Conservation (phyloP, 2,888 invertebrate genomes). For the Leptinotarsa tumamoca region DNA sequence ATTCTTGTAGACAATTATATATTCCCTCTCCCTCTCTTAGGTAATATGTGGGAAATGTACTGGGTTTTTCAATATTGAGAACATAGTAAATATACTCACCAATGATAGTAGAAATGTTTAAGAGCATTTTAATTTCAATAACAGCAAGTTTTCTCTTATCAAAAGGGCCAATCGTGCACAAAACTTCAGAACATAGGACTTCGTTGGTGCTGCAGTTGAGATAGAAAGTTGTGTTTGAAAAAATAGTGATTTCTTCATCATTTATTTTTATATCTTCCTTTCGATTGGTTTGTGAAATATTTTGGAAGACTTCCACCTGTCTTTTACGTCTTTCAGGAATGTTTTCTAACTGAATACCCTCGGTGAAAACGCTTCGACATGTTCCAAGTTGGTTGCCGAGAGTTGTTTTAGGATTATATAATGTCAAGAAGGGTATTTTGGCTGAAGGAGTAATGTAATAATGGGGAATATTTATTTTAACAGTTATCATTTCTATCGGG, state of each 20-base stretch:
- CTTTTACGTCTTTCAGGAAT: slow-evolving; percentile 17
- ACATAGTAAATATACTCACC: slow-evolving; percentile 52
- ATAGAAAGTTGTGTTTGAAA: slow-evolving; percentile 54
- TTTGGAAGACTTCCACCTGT: slow-evolving; percentile 40
- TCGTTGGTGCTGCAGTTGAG: slow-evolving; percentile 61
- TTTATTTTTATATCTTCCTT: slow-evolving; percentile 35
- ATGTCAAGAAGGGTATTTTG: slow-evolving; percentile 45
- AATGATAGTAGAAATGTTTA: slow-evolving; percentile 58
- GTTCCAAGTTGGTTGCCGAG: slow-evolving; percentile 54
- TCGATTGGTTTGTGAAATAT: slow-evolving; percentile 29
- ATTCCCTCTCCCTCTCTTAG: no score
- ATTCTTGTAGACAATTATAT: no score
- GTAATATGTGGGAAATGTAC: no score
- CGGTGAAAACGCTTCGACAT: slow-evolving; percentile 50
- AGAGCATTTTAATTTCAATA: slow-evolving; percentile 60
- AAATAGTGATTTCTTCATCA: slow-evolving; percentile 38
- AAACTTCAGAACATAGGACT: slow-evolving; percentile 59
- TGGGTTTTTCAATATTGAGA: no score
- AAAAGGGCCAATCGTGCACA: slow-evolving; percentile 62
- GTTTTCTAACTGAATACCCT: slow-evolving; percentile 8
- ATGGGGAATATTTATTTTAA: slow-evolving; percentile 62
- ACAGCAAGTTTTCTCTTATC: slow-evolving; percentile 58
- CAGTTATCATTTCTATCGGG: slow-evolving; percentile 60
- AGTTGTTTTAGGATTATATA: slow-evolving; percentile 50
- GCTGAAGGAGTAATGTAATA: slow-evolving; percentile 38